phyloP scores from a whole-genome alignment of 2,888 invertebrate species.

The Acanthococcus lagerstroemiae region DNA sequence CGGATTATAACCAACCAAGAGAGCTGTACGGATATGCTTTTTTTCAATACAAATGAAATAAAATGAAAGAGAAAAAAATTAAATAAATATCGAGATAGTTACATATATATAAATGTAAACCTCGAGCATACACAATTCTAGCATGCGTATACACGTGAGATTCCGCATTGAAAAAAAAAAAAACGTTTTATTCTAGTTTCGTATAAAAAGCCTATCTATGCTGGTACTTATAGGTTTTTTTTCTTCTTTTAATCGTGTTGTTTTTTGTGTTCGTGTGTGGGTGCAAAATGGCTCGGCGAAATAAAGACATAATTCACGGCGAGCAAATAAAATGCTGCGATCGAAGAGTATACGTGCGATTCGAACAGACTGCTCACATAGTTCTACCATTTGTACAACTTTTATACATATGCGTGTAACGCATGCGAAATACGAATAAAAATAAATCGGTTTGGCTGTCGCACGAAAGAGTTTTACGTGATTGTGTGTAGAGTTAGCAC shows the following conservation, averaged over 20 bases:
- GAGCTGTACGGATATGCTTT: too few species aligned
- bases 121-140: neutral
- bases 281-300: neutral
- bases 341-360: neutral
- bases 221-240: too few species aligned
- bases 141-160: neutral
- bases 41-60: neutral
- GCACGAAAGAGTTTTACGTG: too few species aligned
- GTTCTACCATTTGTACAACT: too few species aligned
- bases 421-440: too few species aligned
- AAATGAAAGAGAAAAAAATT: neutral
- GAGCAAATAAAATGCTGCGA: neutral
- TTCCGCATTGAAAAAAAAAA: too few species aligned
- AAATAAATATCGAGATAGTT: neutral
- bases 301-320: conserved; percentile 26
- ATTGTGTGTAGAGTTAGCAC: too few species aligned
- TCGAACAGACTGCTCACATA: too few species aligned
- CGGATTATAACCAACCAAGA: conserved; percentile 14
- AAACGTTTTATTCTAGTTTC: too few species aligned
- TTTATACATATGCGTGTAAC: too few species aligned
- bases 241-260: neutral
- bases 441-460: too few species aligned
- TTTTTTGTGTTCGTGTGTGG: neutral
- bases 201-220: too few species aligned
- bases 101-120: neutral